These are phyloP conservation scores for Stenichneumon culpator DNA, from an alignment of 2,888 invertebrate genomes.

Conservation along the genomic window DNA sequence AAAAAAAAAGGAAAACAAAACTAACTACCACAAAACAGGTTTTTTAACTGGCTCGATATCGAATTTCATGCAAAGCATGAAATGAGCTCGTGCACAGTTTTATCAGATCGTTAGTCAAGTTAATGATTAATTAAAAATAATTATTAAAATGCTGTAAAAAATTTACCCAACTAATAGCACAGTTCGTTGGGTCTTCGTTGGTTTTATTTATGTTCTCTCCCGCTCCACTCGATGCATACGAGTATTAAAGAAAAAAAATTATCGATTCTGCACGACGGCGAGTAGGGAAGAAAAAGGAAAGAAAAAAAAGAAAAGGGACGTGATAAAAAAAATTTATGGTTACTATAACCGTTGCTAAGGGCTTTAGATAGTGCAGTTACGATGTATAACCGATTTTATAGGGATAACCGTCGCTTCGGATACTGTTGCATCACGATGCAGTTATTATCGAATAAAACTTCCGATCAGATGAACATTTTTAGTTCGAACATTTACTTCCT, in stretches of 20 bases:
- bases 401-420: no score
- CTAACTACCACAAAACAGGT: no score
- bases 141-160: conserved; percentile 32
- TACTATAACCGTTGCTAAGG: neutral
- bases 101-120: neutral
- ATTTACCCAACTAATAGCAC: conserved; percentile 3
- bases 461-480: neutral
- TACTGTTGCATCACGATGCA: no score
- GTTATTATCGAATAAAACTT: neutral
- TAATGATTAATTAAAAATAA: conserved; percentile 30
- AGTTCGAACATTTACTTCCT: neutral
- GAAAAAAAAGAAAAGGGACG: no score
- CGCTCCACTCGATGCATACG: neutral
- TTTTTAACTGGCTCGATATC: conserved; percentile 5
- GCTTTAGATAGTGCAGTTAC: no score
- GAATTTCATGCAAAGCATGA: neutral
- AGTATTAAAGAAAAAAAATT: conserved; percentile 1
- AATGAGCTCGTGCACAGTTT: neutral
- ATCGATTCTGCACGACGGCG: conserved; percentile 6
- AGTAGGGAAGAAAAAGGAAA: neutral
- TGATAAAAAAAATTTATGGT: neutral
- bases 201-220: conserved; percentile 28
- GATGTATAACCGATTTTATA: no score
- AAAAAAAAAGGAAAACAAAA: no score
- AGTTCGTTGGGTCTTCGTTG: neutral